A percentile compares a stretch with the other conserved stretches of the same genome.
These are phyloP conservation scores for Ailuropoda melanoleuca DNA, from an alignment of 2,113 vertebrate species.

Conservation along the genomic window DNA sequence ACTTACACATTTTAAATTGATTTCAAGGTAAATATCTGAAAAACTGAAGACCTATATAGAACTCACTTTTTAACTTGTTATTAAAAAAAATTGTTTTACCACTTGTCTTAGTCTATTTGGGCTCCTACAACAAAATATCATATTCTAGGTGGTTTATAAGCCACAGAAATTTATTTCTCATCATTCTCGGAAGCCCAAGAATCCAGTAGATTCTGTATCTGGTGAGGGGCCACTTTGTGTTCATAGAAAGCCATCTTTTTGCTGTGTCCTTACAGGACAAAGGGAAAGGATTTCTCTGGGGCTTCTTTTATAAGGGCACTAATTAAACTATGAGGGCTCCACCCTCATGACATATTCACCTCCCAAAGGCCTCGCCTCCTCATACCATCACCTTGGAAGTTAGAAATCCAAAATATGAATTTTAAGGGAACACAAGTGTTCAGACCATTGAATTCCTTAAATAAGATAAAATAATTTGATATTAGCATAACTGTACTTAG, in stretches of 20 bases:
- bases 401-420: not conserved
- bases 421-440: not conserved
- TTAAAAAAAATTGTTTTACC: not conserved
- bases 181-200: not conserved
- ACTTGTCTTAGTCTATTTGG: not conserved
- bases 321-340: not conserved
- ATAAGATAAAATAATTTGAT: not conserved
- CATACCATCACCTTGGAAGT: not conserved
- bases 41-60: not conserved
- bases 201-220: not conserved
- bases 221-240: not conserved
- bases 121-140: not conserved
- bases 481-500: not conserved
- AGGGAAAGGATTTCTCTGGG: not conserved
- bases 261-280: not conserved
- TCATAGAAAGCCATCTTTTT: not conserved
- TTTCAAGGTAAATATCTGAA: conserved; percentile 12
- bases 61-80: not conserved
- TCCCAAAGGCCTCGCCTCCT: not conserved
- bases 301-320: not conserved
- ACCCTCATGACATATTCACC: not conserved
- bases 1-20: not conserved
- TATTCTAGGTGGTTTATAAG: not conserved
- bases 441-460: not conserved
- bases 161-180: not conserved